Percentiles rank a stretch among this genome's conserved stretches.
These are phyloP conservation scores for Drusus annulatus DNA, from an alignment of 1,140 invertebrate species.

Conservation along the genomic window DNA sequence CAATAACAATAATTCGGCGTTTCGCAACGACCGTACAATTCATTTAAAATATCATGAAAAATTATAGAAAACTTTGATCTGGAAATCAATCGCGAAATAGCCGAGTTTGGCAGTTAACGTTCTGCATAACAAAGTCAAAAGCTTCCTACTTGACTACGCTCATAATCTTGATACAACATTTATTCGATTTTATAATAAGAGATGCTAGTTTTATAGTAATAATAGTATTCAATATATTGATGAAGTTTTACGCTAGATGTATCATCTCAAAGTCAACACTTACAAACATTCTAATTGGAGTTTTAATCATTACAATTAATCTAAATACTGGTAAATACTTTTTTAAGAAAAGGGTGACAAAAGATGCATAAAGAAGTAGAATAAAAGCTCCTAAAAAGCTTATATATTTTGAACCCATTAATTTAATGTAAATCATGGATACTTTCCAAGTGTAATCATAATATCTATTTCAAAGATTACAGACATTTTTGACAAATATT, in stretches of 20 bases:
- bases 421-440: not conserved
- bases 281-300: constrained; percentile 51
- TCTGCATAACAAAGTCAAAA: constrained; percentile 32
- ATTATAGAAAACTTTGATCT: not conserved
- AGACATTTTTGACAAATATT: constrained; percentile 18
- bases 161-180: constrained; percentile 50
- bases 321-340: constrained; percentile 41
- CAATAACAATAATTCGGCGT: not conserved
- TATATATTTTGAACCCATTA: not conserved
- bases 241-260: constrained; percentile 49
- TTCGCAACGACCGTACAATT: not conserved
- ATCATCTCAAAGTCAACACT: constrained; percentile 51
- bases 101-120: constrained; percentile 20
- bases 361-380: not conserved
- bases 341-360: constrained; percentile 34
- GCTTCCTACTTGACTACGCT: constrained; percentile 41
- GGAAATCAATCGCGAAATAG: not conserved
- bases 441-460: too few species aligned
- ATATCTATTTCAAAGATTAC: too few species aligned
- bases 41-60: not conserved
- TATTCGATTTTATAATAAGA: constrained; percentile 48
- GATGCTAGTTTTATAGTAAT: constrained; percentile 40
- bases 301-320: constrained; percentile 48
- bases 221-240: constrained; percentile 40
- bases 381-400: constrained; percentile 29